phyloP scores from a whole-genome alignment of 2,797 vertebrate genomes.

The Chelon labrosus region DNA sequence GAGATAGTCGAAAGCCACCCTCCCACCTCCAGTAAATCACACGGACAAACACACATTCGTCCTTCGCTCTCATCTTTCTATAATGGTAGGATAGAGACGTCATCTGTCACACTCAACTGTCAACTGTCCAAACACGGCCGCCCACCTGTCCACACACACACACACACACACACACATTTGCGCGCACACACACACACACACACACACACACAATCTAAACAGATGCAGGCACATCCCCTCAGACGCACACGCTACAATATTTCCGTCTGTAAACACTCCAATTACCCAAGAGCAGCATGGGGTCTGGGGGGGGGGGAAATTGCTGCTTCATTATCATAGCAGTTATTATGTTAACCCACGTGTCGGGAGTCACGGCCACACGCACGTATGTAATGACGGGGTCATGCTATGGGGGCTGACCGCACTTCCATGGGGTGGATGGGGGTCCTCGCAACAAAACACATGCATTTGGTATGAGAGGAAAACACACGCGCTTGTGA shows the following conservation, averaged over 20 bases:
- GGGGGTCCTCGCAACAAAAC: slow-evolving; percentile 39
- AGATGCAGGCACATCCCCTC: slow-evolving; percentile 23
- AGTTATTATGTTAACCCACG: slow-evolving; percentile 77
- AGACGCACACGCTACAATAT: slow-evolving; percentile 47
- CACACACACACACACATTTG: slow-evolving; percentile 3
- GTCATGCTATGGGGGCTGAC: slow-evolving; percentile 34
- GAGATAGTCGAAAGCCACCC: slow-evolving; percentile 39
- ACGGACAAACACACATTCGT: slow-evolving; percentile 67
- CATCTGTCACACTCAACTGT: slow-evolving; percentile 74
- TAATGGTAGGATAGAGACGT: slow-evolving; percentile 75
- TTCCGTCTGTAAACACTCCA: slow-evolving; percentile 74
- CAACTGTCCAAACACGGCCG: slow-evolving; percentile 70
- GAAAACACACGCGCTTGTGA: slow-evolving; percentile 5
- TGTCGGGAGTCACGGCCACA: slow-evolving; percentile 61
- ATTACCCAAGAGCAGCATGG: slow-evolving; percentile 78
- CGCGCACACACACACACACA: slow-evolving; percentile 2
- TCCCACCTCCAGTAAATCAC: slow-evolving; percentile 69
- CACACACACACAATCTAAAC: slow-evolving; percentile 7
- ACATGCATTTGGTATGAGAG: slow-evolving; percentile 35
- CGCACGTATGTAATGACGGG: slow-evolving; percentile 46
- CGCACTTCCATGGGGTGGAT: slow-evolving; percentile 44
- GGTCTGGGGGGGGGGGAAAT: slow-evolving; percentile 62
- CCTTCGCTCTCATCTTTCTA: slow-evolving; percentile 67
- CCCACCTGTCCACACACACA: slow-evolving; percentile 58
- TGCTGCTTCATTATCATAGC: slow-evolving; percentile 77